Percentiles rank a stretch among this genome's conserved stretches.
phyloP scores from a whole-genome alignment of 1,140 invertebrate genomes.

The Probaryconus sp. region DNA sequence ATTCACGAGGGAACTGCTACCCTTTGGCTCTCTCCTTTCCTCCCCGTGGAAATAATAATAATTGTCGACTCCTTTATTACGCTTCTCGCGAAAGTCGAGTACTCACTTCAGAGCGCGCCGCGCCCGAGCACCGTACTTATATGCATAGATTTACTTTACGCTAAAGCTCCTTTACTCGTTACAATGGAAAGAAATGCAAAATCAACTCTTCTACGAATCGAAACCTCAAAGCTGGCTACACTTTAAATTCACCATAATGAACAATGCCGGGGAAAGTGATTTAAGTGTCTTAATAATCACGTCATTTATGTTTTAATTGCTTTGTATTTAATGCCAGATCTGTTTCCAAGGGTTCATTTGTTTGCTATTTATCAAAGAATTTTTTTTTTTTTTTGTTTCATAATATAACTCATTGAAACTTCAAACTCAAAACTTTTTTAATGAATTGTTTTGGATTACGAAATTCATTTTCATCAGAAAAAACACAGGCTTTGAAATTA shows the following conservation, averaged over 20 bases:
- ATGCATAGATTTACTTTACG: constrained; percentile 50
- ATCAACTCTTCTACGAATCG: constrained; percentile 22
- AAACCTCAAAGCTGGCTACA: background rate
- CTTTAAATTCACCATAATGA: constrained; percentile 20
- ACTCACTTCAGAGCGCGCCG: constrained; percentile 46
- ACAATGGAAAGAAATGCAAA: constrained; percentile 50
- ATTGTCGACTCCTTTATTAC: constrained; percentile 60
- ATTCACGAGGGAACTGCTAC: constrained; percentile 32
- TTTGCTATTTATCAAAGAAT: no score
- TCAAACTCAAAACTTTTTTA: no score
- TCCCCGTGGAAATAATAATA: constrained; percentile 51
- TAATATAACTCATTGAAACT: no score
- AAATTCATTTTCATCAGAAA: no score
- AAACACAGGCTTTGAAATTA: no score
- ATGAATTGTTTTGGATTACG: no score
- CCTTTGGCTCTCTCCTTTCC: constrained; percentile 33
- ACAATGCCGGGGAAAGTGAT: constrained; percentile 3
- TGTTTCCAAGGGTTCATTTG: constrained; percentile 17
- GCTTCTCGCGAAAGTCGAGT: constrained; percentile 51
- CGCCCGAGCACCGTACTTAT: constrained; percentile 46
- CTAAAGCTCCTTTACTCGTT: constrained; percentile 47
- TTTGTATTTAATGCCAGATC: constrained; percentile 11
- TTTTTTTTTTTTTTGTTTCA: no score
- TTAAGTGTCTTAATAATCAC: constrained; percentile 22
- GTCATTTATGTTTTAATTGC: constrained; percentile 26